Percentiles rank a stretch among this genome's conserved stretches.
Evolutionary conservation across 2,797 vertebrate genomes (phyloP).

Genomic region (Sparidentex hasta): DNA sequence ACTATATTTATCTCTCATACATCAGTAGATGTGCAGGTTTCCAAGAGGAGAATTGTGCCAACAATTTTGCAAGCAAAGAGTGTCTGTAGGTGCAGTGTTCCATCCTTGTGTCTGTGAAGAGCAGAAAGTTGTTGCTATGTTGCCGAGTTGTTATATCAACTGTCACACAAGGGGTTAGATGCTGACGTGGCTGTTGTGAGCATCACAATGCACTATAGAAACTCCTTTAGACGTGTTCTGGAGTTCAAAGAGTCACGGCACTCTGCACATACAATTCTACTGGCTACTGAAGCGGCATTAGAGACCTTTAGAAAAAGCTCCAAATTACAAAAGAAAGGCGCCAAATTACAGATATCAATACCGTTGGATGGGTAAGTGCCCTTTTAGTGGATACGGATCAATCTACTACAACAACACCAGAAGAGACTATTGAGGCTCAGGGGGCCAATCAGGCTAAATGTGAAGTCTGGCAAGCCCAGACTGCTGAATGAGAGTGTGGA

Average conservation of each 20-base stretch:
- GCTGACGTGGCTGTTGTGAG: not conserved
- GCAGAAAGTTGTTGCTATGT: not conserved
- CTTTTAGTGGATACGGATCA: constrained; percentile 29
- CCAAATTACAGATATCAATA: constrained; percentile 37
- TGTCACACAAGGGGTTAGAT: not conserved
- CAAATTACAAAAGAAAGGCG: constrained; percentile 13
- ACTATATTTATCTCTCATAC: constrained; percentile 33
- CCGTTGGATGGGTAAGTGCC: constrained; percentile 24
- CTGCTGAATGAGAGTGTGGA: constrained; percentile 21
- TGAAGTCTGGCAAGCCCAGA: constrained; percentile 22
- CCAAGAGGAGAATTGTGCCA: not conserved
- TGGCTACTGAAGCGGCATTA: constrained; percentile 1
- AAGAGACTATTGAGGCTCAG: constrained; percentile 22
- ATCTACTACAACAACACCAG: constrained; percentile 22
- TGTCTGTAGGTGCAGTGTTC: not conserved
- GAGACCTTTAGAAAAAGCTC: constrained; percentile 34
- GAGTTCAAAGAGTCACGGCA: constrained; percentile 3
- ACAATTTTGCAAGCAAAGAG: not conserved
- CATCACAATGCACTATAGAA: not conserved
- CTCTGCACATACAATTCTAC: constrained; percentile 6
- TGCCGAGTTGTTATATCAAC: not conserved
- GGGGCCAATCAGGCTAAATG: constrained; percentile 25
- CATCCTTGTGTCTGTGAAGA: constrained; percentile 1
- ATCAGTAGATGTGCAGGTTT: constrained; percentile 11
- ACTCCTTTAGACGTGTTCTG: not conserved